phyloP scores from a whole-genome alignment of 2,888 invertebrate species.

The Boloria euphrosyne region DNA sequence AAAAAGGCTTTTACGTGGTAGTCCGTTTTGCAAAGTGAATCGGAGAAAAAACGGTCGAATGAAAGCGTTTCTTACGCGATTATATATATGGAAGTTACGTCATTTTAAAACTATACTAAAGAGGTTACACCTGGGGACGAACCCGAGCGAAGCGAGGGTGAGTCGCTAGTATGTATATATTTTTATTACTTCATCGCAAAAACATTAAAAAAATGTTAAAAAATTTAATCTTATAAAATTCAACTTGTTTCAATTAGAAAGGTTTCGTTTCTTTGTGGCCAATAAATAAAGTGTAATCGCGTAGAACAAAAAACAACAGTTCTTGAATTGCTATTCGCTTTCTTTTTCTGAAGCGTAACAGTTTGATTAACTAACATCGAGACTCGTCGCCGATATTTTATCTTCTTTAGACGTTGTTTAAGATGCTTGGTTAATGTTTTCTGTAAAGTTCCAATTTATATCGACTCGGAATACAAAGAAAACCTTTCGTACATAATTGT shows the following conservation, averaged over 20 bases:
- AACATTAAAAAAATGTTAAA: too few species aligned
- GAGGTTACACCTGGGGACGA: too few species aligned
- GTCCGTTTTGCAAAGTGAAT: too few species aligned
- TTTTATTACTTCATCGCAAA: too few species aligned
- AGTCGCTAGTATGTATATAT: too few species aligned
- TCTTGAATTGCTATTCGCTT: constrained; percentile 21
- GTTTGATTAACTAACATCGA: constrained; percentile 30
- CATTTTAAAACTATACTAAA: too few species aligned
- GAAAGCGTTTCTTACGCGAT: too few species aligned
- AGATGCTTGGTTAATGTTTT: constrained; percentile 17
- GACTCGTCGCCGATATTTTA: constrained; percentile 24
- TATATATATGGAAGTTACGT: too few species aligned
- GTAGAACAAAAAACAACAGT: constrained; percentile 10
- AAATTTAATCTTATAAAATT: background rate
- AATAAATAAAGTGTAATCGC: constrained; percentile 6
- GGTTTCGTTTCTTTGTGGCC: background rate
- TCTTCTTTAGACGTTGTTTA: constrained; percentile 22
- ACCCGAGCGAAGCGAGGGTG: too few species aligned
- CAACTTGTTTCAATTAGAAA: background rate
- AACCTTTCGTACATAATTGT: background rate
- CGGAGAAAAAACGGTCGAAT: too few species aligned
- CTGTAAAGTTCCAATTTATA: constrained; percentile 10
- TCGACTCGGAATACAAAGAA: constrained; percentile 1
- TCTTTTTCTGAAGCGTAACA: constrained; percentile 26
- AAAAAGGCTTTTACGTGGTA: too few species aligned